Evolutionary conservation across 2,888 invertebrate species (phyloP), one percentile per base, ranked within the genome.

Genomic region (Sceliomorpha sp.): DNA sequence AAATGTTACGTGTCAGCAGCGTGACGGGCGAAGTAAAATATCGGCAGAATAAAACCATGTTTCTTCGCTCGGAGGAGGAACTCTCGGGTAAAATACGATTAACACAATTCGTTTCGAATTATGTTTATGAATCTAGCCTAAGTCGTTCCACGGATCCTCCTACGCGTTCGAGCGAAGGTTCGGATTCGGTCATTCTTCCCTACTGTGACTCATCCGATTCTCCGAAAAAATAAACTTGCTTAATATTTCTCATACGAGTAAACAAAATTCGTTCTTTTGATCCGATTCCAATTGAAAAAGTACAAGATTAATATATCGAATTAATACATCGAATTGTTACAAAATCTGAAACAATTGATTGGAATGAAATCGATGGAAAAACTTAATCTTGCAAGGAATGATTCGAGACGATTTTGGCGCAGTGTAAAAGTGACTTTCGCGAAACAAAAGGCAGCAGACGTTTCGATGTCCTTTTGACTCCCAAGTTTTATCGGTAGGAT

Each of bases 401-500:
- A 45, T 45, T 56, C 29, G 37, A 13, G 37, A 24, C 12, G 26
- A 12, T 42, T 48, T 27, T 32, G 20, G 36, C 34, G 36, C 26
- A 13, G 1, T 6, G 37, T 29, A 24, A 47, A 62, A 53, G 31
- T 32, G 39, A 29, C 26, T 45, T 34, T 34, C 15, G 45, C 13
- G 32, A 47, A 53, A 59, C 45, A 53, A 58, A 59, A 50, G 47
- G 42, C 47, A 34, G 40, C 24, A 26, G 59, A 47, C 44, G 39
- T 48, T 15, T 13, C 37, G 37, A 17, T 2, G 15, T 14, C 56
- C 53, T 69, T 62, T 69, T 60, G 68, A 69, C 51, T 60, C 50
- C 44, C 24, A 47, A 42, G 36, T 60, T 67, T 60, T 67, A 67
- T 69, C 73, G 58, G 66, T 37, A 40, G 53, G 73, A 66, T 60